Base-by-base conservation (phyloP, 2,113 vertebrate species). In the Carlito syrichta region DNA sequence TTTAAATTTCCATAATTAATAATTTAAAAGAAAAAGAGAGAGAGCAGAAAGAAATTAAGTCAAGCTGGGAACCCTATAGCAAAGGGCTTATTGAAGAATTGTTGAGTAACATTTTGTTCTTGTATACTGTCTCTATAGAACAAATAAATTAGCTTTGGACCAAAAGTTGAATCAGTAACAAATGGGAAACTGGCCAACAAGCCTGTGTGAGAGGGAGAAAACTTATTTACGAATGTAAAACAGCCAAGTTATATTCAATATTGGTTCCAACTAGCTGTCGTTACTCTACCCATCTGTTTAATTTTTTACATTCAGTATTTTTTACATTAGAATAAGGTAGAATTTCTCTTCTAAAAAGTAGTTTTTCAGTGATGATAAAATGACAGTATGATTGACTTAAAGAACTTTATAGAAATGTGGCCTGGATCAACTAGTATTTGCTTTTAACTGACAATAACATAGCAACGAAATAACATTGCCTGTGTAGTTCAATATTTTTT, bases 201-300 rank as follows among this genome's bases (percentile, higher is more conserved):
- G 48, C n/a, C 54, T 68, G 22, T 52, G 71, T 86, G 17, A 81
- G 45, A 78, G 85, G 84, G 52, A 92, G 60, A 85, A 96, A 73
- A 60, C 17, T 56, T 91, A 62, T 69, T 95, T 98, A 78, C 48
- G 68, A 92, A 60, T 52, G 63, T 58, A 78, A 48, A 20, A 50
- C 14, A 81, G 77, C 94, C 96, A 95, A 92, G 17, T 45, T 68
- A 62, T 40, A 63, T 10, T 83, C 5, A n/a, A 13, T 40, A 23
- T 86, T 68, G 23, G 25, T 90, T 96, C 93, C 84, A 94, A 96
- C 45, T 86, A 73, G 25, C 82, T 96, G 85, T 94, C 94, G 77
- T 50, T 78, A 40, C 25, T 56, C 50, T 40, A 22, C 2, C 94
- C 96, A 89, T 97, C 96, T 97, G 95, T 73, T 93, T 63, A 89